Evolutionary conservation across 2,797 vertebrate species (phyloP), one percentile per base, ranked within the genome.

Genomic region (Semotilus atromaculatus): DNA sequence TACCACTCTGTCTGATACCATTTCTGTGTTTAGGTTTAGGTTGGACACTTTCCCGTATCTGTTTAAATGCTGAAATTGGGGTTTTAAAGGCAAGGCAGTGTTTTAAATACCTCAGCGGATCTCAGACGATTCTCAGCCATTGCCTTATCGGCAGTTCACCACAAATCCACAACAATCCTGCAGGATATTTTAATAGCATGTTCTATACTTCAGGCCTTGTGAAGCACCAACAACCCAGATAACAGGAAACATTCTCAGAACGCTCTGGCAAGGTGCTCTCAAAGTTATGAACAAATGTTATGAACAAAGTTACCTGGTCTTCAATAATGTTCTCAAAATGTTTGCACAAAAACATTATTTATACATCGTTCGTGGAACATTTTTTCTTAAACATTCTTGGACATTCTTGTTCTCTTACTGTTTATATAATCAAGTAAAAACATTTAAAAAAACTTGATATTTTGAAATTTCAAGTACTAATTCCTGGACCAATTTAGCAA

Each of bases 1-100:
- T 97, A 96, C 96, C 97, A 86, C 83, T 95, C 94, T 92, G 94
- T 93, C 94, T 87, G 92, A 92, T 93, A 90, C 86, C 80, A 86
- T 81, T 90, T 89, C 81, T 93, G 92, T 9, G 77, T 94, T 94
- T 94, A 93, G 92, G 92, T 93, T 48, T 91, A 90, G 60, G 85
- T 88, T 92, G 90, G 89, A 90, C 38, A 18, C 31, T 68, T 73
- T 92, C 91, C 90, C 86, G 89, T 45, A 89, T 92, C 89, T 70
- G 67, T 87, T 82, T 60, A 87, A 89, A 88, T 68, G 81, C 71
- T 75, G 86, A 85, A 83, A 89, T 89, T 77, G 62, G 81, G 36
- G 83, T 83, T 91, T 88, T 88, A 87, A 91, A 89, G 89, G 83
- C 60, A 77, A 83, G 90, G 90, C 90, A 89, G 87, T 86, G 77